Evolutionary conservation across 2,888 invertebrate species (phyloP).

Genomic region (Hypsopygia costalis): DNA sequence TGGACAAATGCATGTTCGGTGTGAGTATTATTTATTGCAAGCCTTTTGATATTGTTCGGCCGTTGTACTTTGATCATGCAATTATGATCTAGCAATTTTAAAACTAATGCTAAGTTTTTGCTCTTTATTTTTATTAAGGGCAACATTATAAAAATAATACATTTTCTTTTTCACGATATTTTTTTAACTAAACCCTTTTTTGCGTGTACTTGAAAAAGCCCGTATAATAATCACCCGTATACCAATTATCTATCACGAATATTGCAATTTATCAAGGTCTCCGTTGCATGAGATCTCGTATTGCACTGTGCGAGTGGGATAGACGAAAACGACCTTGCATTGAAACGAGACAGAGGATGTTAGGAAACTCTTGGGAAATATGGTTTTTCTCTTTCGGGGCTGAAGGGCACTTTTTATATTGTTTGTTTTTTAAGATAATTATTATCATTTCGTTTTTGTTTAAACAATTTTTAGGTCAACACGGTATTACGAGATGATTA

Average conservation of each 20-base stretch:
- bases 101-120: not conserved
- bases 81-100: slow-evolving; percentile 1
- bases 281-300: slow-evolving; percentile 75
- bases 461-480: slow-evolving; percentile 56
- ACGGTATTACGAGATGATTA: slow-evolving; percentile 32
- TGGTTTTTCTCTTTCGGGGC: slow-evolving; percentile 71
- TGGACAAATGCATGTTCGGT: slow-evolving; percentile 61
- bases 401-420: slow-evolving; percentile 73
- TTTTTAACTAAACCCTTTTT: slow-evolving; percentile 17
- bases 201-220: slow-evolving; percentile 44
- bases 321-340: slow-evolving; percentile 58
- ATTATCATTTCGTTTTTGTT: slow-evolving; percentile 45
- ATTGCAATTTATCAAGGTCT: slow-evolving; percentile 78
- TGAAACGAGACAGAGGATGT: slow-evolving; percentile 58
- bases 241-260: slow-evolving; percentile 78
- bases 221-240: slow-evolving; percentile 70
- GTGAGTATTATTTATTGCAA: slow-evolving; percentile 57
- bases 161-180: slow-evolving; percentile 2
- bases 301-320: slow-evolving; percentile 72
- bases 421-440: slow-evolving; percentile 40
- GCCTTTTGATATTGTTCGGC: slow-evolving; percentile 63
- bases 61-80: slow-evolving; percentile 41
- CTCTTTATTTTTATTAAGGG: not conserved
- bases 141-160: not conserved
- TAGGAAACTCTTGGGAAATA: slow-evolving; percentile 78